Evolutionary conservation across 1,140 invertebrate genomes (phyloP), one percentile per base, ranked within the genome.

Genomic region (Kradibia gibbosae): DNA sequence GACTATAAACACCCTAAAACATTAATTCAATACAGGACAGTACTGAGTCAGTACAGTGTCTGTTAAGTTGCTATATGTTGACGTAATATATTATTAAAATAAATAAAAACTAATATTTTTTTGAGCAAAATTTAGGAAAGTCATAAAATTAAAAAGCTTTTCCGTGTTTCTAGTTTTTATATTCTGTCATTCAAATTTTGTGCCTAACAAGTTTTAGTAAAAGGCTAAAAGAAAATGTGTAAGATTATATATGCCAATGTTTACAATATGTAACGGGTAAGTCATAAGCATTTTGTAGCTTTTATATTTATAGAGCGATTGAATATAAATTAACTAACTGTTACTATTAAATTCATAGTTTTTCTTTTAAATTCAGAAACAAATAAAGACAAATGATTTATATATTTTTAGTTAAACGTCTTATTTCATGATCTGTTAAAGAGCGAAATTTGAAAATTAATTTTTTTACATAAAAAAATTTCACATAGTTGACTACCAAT

Each of bases 91-190:
- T 34, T n/a, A 28, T 31, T 45, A 60, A 17, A 15, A 36, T 28
- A 55, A 17, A 50, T 65, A 39, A 70, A 55, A 70, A 48, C 15
- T 13, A 28, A 78, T 17, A 2, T 17, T 78, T 78, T 45, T 55
- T 70, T 50, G 3, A 39, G 8, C n/a, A 48, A 78, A 70, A 31
- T 62, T 50, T 70, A 36, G 70, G 57, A 50, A 65, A 45, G 20
- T 53, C 45, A 45, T 78, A 70, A 78, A 78, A 36, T 15, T n/a
- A 45, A 25, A 34, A 77, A 78, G 13, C 39, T 70, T 17, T n/a
- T 36, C 48, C 45, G 48, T 78, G 31, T 70, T 13, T 45, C 62
- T 13, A 42, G 53, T 28, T 17, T 31, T 73, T n/a, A 1, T 13
- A 76, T 65, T 65, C 17, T 34, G 45, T 60, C 28, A 50, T 42